phyloP scores from a whole-genome alignment of 2,888 invertebrate genomes.

The Cistogaster globosa region DNA sequence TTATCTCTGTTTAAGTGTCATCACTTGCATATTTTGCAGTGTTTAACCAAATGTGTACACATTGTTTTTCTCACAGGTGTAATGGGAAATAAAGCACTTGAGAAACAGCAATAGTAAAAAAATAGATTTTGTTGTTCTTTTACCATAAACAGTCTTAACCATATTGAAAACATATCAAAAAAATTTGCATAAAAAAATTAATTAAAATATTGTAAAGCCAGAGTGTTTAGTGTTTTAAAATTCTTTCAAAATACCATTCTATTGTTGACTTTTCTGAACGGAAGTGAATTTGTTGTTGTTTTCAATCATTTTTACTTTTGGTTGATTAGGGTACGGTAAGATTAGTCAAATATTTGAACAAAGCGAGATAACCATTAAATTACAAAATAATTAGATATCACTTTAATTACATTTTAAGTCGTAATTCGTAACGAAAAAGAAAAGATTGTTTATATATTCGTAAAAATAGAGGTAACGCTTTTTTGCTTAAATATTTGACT shows the following conservation, averaged over 20 bases:
- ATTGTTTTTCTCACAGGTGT: background rate
- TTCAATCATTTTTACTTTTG: too few species aligned
- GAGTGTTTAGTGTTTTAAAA: slow-evolving; percentile 24
- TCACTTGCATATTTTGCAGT: slow-evolving; percentile 40
- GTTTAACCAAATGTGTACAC: background rate
- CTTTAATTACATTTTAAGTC: too few species aligned
- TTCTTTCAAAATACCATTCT: background rate
- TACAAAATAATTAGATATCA: too few species aligned
- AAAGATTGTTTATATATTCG: too few species aligned
- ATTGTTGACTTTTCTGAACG: too few species aligned
- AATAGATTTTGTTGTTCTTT: slow-evolving; percentile 29
- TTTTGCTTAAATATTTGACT: too few species aligned
- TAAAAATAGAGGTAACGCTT: too few species aligned
- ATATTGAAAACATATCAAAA: slow-evolving; percentile 4
- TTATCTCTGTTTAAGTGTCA: slow-evolving; percentile 62
- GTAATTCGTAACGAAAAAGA: too few species aligned
- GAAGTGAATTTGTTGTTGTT: too few species aligned
- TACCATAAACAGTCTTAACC: slow-evolving; percentile 20
- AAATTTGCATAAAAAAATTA: slow-evolving; percentile 42
- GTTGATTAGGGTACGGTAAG: too few species aligned
- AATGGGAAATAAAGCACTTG: slow-evolving; percentile 30
- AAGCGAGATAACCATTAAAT: too few species aligned
- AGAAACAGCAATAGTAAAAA: slow-evolving; percentile 32
- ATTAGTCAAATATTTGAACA: too few species aligned
- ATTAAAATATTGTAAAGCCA: slow-evolving; percentile 30